A percentile compares a stretch with the other conserved stretches of the same genome.
Evolutionary conservation across 2,797 vertebrate genomes (phyloP).

Genomic region (Linurgus olivaceus): DNA sequence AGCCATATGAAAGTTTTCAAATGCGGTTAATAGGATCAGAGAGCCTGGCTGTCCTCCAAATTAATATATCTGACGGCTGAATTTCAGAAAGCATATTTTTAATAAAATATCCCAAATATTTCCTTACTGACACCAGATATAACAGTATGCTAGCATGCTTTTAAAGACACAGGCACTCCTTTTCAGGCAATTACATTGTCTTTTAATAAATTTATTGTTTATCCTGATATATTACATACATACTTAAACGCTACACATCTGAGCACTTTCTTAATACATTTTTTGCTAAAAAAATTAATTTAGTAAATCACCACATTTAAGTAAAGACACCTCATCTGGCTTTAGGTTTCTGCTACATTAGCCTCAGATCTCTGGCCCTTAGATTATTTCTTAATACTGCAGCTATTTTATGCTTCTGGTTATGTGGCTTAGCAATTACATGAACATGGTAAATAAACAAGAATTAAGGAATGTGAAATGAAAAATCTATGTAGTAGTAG

Average conservation of each 20-base stretch:
- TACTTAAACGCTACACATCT: not conserved
- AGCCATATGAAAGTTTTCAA: not conserved
- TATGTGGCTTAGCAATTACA: not conserved
- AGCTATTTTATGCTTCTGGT: not conserved
- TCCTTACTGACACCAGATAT: not conserved
- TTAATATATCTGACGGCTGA: not conserved
- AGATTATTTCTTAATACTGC: not conserved
- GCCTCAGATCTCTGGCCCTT: not conserved
- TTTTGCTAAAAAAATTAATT: not conserved
- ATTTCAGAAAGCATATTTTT: constrained; percentile 4
- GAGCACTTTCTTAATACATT: not conserved
- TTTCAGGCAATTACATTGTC: not conserved
- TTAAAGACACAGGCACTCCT: not conserved
- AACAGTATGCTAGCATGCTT: not conserved
- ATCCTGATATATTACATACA: not conserved
- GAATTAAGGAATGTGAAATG: not conserved
- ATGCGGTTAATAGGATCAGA: constrained; percentile 29
- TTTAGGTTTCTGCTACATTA: constrained; percentile 32
- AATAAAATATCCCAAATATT: constrained; percentile 13
- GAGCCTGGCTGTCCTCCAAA: constrained; percentile 9
- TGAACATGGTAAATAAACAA: not conserved
- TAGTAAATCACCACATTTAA: not conserved
- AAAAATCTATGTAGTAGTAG: not conserved
- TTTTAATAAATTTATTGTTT: not conserved
- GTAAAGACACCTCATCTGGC: not conserved